Percentiles rank a stretch among this genome's conserved stretches.
Evolutionary conservation across 2,113 vertebrate genomes (phyloP).

Genomic region (Hippocampus guttulatus): DNA sequence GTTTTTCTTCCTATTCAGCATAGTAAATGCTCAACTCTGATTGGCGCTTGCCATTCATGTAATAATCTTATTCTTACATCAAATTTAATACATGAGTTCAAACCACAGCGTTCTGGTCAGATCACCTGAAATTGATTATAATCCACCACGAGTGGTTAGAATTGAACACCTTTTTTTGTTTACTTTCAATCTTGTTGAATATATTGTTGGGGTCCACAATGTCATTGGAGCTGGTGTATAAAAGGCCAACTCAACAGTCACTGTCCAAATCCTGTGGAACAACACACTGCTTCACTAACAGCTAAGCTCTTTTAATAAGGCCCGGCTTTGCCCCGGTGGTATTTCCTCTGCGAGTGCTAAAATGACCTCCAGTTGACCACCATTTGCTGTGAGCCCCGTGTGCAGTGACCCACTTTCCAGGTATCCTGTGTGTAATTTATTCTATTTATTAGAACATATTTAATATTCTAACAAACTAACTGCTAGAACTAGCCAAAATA

Average conservation of each 20-base stretch:
- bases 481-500: slow-evolving; percentile 54
- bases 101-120: background rate
- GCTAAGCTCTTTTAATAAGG: slow-evolving; percentile 51
- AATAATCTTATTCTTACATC: background rate
- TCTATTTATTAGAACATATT: slow-evolving; percentile 49
- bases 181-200: background rate
- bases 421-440: slow-evolving; percentile 50
- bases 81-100: background rate
- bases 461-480: slow-evolving; percentile 47
- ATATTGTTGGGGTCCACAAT: background rate
- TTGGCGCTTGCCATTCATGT: background rate
- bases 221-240: background rate
- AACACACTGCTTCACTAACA: slow-evolving; percentile 24
- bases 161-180: background rate
- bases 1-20: background rate
- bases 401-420: slow-evolving; percentile 32
- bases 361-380: slow-evolving; percentile 47
- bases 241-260: background rate
- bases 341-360: slow-evolving; percentile 53
- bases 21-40: background rate
- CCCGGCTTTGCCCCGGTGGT: slow-evolving; percentile 45
- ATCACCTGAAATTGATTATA: background rate
- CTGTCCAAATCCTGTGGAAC: slow-evolving; percentile 20
- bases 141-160: too few species aligned
- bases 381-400: slow-evolving; percentile 6